A percentile compares a stretch with the other conserved stretches of the same genome.
Conservation (phyloP, 2,888 invertebrate species). For the Nomada lathburiana region DNA sequence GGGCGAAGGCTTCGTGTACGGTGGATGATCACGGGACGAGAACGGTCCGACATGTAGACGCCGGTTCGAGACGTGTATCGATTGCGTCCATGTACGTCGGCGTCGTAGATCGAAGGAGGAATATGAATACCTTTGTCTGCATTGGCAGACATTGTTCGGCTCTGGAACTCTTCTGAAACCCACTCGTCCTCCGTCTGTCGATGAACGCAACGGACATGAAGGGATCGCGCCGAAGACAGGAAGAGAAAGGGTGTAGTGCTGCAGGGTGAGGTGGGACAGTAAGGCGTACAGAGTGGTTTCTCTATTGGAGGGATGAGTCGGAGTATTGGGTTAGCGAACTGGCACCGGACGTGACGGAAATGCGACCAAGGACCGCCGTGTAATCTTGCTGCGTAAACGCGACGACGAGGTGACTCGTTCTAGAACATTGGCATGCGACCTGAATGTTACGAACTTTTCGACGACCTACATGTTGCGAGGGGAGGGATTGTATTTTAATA, state of each 20-base stretch:
- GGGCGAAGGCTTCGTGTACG: slow-evolving; percentile 14
- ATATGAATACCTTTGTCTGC: slow-evolving; percentile 72
- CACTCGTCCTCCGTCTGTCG: slow-evolving; percentile 38
- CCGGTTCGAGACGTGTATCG: slow-evolving; percentile 10
- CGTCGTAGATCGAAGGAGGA: slow-evolving; percentile 63
- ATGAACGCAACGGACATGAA: slow-evolving; percentile 36
- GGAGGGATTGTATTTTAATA: neutral
- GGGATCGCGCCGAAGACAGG: slow-evolving; percentile 28
- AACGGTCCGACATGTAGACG: slow-evolving; percentile 18
- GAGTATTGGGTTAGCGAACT: slow-evolving; percentile 72
- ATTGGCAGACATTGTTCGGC: slow-evolving; percentile 74
- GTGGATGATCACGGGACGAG: neutral
- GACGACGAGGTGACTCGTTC: neutral
- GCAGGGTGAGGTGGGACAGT: slow-evolving; percentile 33
- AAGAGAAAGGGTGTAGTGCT: slow-evolving; percentile 34
- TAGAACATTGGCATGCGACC: neutral
- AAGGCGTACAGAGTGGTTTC: slow-evolving; percentile 54
- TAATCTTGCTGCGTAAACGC: slow-evolving; percentile 4
- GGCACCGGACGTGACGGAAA: slow-evolving; percentile 72
- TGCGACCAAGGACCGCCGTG: slow-evolving; percentile 45
- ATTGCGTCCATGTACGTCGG: slow-evolving; percentile 13
- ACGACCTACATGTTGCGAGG: neutral
- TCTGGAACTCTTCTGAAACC: slow-evolving; percentile 54
- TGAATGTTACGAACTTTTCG: neutral
- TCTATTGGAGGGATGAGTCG: slow-evolving; percentile 24